Evolutionary conservation across 1,140 invertebrate genomes (phyloP), one percentile per base, ranked within the genome.

Genomic region (Zaprionus ghesquierei): DNA sequence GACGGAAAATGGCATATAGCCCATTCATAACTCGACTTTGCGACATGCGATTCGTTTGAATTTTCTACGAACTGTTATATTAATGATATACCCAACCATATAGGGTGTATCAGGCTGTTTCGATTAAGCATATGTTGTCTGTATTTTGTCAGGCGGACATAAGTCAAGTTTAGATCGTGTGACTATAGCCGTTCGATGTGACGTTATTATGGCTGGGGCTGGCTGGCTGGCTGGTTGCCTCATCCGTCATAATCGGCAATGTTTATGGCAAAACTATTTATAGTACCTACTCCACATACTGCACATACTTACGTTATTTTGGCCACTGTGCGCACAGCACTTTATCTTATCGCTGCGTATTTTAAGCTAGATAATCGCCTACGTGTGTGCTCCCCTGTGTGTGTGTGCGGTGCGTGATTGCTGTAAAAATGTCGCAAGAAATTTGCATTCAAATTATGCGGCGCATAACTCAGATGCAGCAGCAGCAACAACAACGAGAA

Each of bases 371-470:
- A 75, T 75, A 63, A 70, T 73, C 58, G 51, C 50, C 27, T 60
- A 18, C 29, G 15, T 61, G 25, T 49, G 27, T 38, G 18, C 22
- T 61, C 18, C 20, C 35, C 12, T 18, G 18, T 22, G 20, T 33
- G 10, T 18, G 13, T 23, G 20, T 51, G 20, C 15, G 59, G 55
- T 62, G 60, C 46, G 31, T 54, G 59, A 69, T 46, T 63, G 50
- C 29, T 54, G 20, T 38, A 71, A 64, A 54, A 54, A 63, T 69
- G 25, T 50, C 44, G 62, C 53, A 35, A 49, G 38, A 56, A 74
- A 69, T 74, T 74, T 74, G 38, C 65, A 61, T 72, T 58, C 46
- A 71, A 64, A 75, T 75, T 64, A 64, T 70, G 35, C 68, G 46
- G 13, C 29, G 58, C 51, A 62, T 38, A 51, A 56, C 46, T 62